Evolutionary conservation across 2,888 invertebrate genomes (phyloP), one percentile per base, ranked within the genome.

Genomic region (Anarsia innoxiella): DNA sequence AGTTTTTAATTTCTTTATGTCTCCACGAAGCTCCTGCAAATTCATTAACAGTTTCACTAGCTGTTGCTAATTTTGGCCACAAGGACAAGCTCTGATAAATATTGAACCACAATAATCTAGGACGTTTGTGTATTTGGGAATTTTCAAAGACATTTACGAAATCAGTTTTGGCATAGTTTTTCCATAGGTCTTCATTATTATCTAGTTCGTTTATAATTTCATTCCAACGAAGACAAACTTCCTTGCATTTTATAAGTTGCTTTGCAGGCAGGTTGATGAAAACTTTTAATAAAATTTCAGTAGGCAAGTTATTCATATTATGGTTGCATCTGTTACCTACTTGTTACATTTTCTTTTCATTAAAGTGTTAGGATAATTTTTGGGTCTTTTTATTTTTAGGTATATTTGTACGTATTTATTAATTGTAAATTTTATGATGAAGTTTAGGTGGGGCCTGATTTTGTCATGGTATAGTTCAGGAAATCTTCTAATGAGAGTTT

Each of bases 71-170:
- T 25, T 54, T 55, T 0, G 62, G 46, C 82, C 82, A 80, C 0
- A 76, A 49, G 0, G 59, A 41, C 0, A 80, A 37, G 0, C 73
- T 71, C 3, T 65, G 61, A 37, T 79, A 82, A 2, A 80, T 44
- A 40, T 70, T 51, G 30, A 47, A 66, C 71, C 72, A 78, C 0
- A 41, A 32, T 0, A 68, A 25, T 0, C 59, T 56, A 0, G 49
- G 32, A 1, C 47, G 48, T 0, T 62, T 38, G 23, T 73, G 75
- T 2, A 38, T 29, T 1, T 58, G 51, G 0, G 72, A 8, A 2
- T 9, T 2, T 2, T 29, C 12, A n/a, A 9, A 29, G 12, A 11
- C n/a, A 9, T 29, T 9, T 13, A 9, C 14, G 10, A 11, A 29
- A 12, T 12, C 14, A 2, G 2, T 2, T 8, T 12, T 5, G 14